A percentile compares a stretch with the other conserved stretches of the same genome.
phyloP scores from a whole-genome alignment of 2,888 invertebrate genomes.

The Phortica okadai region DNA sequence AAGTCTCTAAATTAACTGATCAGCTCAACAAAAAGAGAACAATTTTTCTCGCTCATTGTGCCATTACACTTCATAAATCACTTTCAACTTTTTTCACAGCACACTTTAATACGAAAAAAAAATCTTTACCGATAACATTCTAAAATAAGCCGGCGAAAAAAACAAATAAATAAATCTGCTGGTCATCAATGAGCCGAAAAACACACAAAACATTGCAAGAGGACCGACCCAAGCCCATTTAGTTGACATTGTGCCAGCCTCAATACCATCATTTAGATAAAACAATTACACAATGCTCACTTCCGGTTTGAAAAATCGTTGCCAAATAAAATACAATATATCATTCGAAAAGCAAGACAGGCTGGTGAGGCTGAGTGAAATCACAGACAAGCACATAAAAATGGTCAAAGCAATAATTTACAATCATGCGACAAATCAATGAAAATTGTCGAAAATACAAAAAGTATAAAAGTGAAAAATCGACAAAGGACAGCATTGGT shows the following conservation, averaged over 20 bases:
- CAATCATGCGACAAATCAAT: slow-evolving; percentile 60
- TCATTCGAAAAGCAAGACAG: background rate
- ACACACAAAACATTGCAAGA: background rate
- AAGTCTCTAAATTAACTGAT: no score
- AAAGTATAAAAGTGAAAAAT: background rate
- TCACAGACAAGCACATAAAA: slow-evolving; percentile 42
- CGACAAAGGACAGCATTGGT: background rate
- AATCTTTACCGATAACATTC: background rate
- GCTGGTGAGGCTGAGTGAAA: background rate
- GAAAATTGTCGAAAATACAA: slow-evolving; percentile 26
- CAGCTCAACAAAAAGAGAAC: no score
- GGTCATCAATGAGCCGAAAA: slow-evolving; percentile 13
- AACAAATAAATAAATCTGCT: slow-evolving; percentile 5
- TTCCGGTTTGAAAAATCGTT: slow-evolving; percentile 58
- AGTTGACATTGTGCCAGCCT: slow-evolving; percentile 21
- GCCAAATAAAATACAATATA: slow-evolving; percentile 28
- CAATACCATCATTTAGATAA: slow-evolving; percentile 55
- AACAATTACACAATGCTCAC: slow-evolving; percentile 58
- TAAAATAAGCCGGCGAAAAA: background rate
- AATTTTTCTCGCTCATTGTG: no score
- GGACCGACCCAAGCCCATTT: slow-evolving; percentile 8
- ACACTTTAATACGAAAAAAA: background rate
- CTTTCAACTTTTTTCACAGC: no score
- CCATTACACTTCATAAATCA: no score
- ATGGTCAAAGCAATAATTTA: slow-evolving; percentile 60